Evolutionary conservation across 2,888 invertebrate species (phyloP).

Genomic region (Dinocampus coccinellae): DNA sequence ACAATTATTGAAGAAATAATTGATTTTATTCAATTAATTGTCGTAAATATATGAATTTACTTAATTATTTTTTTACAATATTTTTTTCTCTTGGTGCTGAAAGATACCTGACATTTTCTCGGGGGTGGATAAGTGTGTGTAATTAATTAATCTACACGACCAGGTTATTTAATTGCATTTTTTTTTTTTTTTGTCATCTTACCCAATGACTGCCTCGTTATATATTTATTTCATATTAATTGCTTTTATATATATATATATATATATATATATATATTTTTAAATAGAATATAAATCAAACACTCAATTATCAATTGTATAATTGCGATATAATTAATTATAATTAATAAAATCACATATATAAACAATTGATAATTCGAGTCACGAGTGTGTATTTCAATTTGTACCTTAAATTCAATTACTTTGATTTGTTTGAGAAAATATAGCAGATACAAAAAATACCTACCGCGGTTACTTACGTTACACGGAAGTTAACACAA

Average conservation of each 20-base stretch:
- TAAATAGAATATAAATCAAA: not conserved
- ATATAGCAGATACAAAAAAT: constrained; percentile 70
- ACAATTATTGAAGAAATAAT: not conserved
- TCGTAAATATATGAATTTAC: not conserved
- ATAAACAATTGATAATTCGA: not conserved
- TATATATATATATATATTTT: no score
- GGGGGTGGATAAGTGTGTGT: constrained; percentile 4
- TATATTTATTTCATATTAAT: not conserved
- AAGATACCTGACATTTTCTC: not conserved
- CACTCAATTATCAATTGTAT: constrained; percentile 14
- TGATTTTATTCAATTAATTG: not conserved
- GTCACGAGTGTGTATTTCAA: not conserved
- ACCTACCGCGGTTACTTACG: constrained; percentile 76
- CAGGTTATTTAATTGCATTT: not conserved
- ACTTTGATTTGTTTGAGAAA: constrained; percentile 51
- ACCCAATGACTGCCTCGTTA: constrained; percentile 56
- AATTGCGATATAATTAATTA: constrained; percentile 6
- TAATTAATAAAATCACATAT: not conserved
- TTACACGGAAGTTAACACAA: constrained; percentile 69
- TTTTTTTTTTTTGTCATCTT: constrained; percentile 53
- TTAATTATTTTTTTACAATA: not conserved
- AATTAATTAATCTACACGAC: constrained; percentile 11
- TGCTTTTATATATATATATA: not conserved
- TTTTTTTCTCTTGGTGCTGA: not conserved
- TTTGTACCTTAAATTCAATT: constrained; percentile 58